A percentile compares a stretch with the other conserved stretches of the same genome.
Conservation (phyloP, 92 coral and sea anemone species). For the Diadumene lineata region DNA sequence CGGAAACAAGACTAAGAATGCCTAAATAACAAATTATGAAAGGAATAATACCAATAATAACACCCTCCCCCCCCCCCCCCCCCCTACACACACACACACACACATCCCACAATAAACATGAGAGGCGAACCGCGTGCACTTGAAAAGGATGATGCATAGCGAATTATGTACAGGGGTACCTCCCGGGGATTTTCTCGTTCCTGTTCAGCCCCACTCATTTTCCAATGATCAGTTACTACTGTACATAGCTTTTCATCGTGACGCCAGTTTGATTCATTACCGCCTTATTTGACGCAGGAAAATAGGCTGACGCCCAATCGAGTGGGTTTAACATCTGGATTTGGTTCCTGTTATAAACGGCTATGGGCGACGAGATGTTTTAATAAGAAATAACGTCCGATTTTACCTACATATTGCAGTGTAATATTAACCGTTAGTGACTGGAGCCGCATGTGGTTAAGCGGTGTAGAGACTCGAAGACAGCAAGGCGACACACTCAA, state of each 20-base stretch:
- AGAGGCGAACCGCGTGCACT: too few relatives aligned
- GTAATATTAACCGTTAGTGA: background rate
- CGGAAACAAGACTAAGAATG: too few relatives aligned
- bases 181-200: too few relatives aligned
- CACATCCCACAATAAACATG: too few relatives aligned
- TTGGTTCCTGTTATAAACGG: slow-evolving; percentile 29
- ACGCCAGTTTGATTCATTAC: slow-evolving; percentile 11
- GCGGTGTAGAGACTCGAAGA: slow-evolving; percentile 20
- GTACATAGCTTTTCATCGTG: background rate
- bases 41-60: too few relatives aligned
- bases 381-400: background rate
- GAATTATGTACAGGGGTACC: too few relatives aligned
- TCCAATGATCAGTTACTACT: too few relatives aligned
- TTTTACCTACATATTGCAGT: background rate
- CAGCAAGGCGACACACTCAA: background rate
- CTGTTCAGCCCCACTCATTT: too few relatives aligned
- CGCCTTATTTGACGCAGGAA: background rate
- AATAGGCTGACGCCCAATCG: background rate
- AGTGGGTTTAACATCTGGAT: slow-evolving; percentile 30
- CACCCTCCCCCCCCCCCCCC: too few relatives aligned
- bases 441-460: slow-evolving; percentile 14
- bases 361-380: slow-evolving; percentile 20
- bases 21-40: too few relatives aligned
- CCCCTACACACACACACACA: too few relatives aligned
- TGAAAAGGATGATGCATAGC: too few relatives aligned